These are phyloP conservation scores for Beaufortia kweichowensis DNA, from an alignment of 2,113 vertebrate genomes.

Conservation along the genomic window DNA sequence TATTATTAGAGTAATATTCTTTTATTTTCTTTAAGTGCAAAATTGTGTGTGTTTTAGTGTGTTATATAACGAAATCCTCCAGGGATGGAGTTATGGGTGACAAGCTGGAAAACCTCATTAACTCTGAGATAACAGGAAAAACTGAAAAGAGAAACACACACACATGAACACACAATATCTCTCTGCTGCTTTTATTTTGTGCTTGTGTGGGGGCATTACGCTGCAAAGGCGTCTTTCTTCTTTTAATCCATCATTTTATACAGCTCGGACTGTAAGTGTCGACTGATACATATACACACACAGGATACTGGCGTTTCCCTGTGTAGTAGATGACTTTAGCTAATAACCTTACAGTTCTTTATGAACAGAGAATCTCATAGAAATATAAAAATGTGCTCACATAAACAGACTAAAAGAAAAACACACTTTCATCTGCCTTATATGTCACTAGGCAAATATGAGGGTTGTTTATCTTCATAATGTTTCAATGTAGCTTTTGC, in stretches of 20 bases:
- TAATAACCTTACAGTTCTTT: conserved; percentile 39
- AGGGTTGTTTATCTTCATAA: conserved; percentile 20
- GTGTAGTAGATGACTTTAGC: conserved; percentile 9
- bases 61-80: conserved; percentile 13
- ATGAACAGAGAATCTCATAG: background rate
- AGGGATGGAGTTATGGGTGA: conserved; percentile 27
- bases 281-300: background rate
- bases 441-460: background rate
- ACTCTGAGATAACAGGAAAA: conserved; percentile 14
- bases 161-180: background rate
- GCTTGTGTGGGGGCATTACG: background rate
- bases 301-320: conserved; percentile 5
- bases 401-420: conserved; percentile 9
- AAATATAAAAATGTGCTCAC: background rate
- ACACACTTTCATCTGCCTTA: conserved; percentile 1
- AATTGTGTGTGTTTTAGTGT: background rate
- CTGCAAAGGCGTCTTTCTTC: conserved; percentile 12
- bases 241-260: conserved; percentile 12
- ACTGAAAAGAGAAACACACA: conserved; percentile 21
- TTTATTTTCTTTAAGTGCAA: background rate
- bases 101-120: conserved; percentile 36
- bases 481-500: background rate
- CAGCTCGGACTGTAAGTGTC: background rate
- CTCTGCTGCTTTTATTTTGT: background rate
- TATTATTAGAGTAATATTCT: background rate